phyloP scores from a whole-genome alignment of 2,888 invertebrate species.

The Phengaris arion region DNA sequence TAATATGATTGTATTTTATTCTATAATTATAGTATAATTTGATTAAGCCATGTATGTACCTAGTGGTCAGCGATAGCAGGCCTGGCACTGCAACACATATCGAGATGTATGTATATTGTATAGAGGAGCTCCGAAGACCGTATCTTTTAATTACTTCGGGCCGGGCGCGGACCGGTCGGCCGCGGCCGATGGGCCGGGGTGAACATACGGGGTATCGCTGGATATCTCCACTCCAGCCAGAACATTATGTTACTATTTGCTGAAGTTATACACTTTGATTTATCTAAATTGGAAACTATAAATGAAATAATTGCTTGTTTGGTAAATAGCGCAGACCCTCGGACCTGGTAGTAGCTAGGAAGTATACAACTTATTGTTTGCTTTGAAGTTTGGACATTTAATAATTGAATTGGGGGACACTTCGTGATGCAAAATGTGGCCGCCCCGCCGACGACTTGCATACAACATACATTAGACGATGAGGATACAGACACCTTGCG shows the following conservation, averaged over 20 bases:
- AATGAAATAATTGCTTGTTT: not conserved
- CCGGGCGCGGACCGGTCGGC: not conserved
- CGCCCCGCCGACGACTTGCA: no score
- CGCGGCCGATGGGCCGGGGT: not conserved
- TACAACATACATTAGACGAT: no score
- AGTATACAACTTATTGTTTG: no score
- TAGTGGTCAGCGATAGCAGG: not conserved
- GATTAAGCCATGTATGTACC: not conserved
- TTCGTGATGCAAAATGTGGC: no score
- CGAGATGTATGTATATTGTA: not conserved
- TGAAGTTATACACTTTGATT: not conserved
- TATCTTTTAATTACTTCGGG: conserved; percentile 26
- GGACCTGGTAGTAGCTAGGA: not conserved
- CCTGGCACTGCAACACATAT: not conserved
- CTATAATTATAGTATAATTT: not conserved
- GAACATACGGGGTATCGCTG: not conserved
- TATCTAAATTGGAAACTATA: not conserved
- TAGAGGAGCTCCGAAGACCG: conserved; percentile 11
- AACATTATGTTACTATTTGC: conserved; percentile 11
- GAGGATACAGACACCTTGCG: no score
- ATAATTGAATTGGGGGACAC: no score
- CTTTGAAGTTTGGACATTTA: no score
- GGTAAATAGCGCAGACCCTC: no score
- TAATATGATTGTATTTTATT: no score
- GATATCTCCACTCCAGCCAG: not conserved